Evolutionary conservation across 2,797 vertebrate genomes (phyloP).

Genomic region (Heliangelus exortis): DNA sequence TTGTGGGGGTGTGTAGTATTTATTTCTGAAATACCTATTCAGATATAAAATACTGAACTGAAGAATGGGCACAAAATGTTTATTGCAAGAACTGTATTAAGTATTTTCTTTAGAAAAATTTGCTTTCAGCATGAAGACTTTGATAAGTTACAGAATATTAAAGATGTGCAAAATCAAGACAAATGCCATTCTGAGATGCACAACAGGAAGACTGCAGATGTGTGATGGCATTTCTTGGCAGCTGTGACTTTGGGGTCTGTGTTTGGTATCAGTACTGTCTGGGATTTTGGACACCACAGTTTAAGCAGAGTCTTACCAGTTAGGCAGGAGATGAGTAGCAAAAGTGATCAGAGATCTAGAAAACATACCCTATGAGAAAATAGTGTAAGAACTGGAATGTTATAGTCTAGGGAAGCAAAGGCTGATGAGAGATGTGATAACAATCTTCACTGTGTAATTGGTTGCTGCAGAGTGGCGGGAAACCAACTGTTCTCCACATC

Average conservation of each 20-base stretch:
- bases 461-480: background rate
- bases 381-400: background rate
- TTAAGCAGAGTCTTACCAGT: background rate
- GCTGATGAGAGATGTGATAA: slow-evolving; percentile 36
- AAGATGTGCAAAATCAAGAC: background rate
- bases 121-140: background rate
- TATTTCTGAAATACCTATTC: background rate
- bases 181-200: background rate
- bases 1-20: background rate
- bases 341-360: background rate
- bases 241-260: background rate
- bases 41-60: background rate
- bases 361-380: background rate
- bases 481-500: background rate
- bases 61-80: background rate
- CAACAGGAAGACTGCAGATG: background rate
- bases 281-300: background rate
- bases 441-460: background rate
- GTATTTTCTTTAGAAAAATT: background rate
- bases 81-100: background rate
- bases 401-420: background rate
- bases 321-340: background rate
- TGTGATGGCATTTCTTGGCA: background rate
- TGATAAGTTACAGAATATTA: background rate
- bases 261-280: background rate